These are phyloP conservation scores for Panopea generosa DNA, from an alignment of 2,888 invertebrate genomes.

Conservation along the genomic window DNA sequence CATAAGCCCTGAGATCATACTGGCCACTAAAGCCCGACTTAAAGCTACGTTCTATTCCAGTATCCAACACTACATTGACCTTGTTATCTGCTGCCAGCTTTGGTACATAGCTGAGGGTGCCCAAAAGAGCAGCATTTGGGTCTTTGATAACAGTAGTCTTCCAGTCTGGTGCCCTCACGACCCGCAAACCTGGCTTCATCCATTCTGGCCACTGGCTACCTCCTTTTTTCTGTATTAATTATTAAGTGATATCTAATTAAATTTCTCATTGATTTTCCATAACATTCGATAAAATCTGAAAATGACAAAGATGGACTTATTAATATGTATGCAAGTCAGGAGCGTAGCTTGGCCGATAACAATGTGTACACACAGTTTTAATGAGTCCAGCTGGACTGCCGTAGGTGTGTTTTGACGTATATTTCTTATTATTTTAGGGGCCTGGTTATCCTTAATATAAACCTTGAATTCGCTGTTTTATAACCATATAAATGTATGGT, in stretches of 20 bases:
- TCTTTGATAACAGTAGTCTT: constrained; percentile 34
- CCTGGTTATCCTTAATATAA: no score
- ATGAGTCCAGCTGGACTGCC: no score
- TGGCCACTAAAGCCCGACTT: constrained; percentile 54
- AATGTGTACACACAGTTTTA: no score
- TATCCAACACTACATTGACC: constrained; percentile 63
- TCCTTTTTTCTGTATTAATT: background rate
- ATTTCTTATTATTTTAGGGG: no score
- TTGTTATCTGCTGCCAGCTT: constrained; percentile 42
- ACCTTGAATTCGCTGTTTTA: no score
- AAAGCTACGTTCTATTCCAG: constrained; percentile 57
- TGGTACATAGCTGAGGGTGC: constrained; percentile 58
- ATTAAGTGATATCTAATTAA: background rate
- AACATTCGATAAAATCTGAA: no score
- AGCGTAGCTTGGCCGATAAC: no score
- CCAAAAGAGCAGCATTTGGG: constrained; percentile 31
- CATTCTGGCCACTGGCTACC: constrained; percentile 59
- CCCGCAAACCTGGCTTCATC: constrained; percentile 63
- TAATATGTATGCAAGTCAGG: no score
- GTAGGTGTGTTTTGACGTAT: no score
- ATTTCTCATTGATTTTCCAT: no score
- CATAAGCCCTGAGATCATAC: constrained; percentile 64
- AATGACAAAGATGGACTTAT: no score
- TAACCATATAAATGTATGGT: no score
- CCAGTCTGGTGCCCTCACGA: constrained; percentile 63